phyloP scores from a whole-genome alignment of 2,113 vertebrate species.

The Cnemophilus loriae region DNA sequence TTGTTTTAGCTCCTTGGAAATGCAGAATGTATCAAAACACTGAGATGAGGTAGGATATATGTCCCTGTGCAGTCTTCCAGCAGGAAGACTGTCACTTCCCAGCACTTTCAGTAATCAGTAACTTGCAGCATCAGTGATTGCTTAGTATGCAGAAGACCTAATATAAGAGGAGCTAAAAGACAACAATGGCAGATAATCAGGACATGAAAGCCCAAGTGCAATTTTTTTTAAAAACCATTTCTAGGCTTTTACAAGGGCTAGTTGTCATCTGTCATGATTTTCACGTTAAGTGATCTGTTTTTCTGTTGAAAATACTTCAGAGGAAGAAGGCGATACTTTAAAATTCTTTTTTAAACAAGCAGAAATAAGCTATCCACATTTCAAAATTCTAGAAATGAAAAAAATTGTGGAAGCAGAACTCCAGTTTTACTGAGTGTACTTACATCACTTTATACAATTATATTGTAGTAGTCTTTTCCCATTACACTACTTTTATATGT shows the following conservation, averaged over 20 bases:
- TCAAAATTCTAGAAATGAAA: not conserved
- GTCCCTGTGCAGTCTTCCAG: not conserved
- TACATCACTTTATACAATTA: not conserved
- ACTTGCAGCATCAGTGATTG: not conserved
- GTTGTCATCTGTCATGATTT: not conserved
- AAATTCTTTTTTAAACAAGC: not conserved
- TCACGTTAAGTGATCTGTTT: not conserved
- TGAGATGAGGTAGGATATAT: not conserved
- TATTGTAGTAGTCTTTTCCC: not conserved
- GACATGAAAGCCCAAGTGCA: not conserved
- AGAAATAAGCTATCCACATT: not conserved
- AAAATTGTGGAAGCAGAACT: not conserved
- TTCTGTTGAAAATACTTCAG: not conserved
- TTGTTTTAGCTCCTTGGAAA: not conserved
- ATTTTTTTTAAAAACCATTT: accelerated
- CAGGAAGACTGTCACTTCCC: not conserved
- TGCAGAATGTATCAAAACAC: not conserved
- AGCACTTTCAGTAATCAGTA: not conserved
- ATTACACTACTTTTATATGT: not conserved
- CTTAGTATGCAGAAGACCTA: not conserved
- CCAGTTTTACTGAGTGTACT: not conserved
- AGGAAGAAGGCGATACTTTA: not conserved
- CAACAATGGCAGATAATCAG: not conserved
- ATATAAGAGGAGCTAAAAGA: not conserved
- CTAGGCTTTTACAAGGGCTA: not conserved